Percentiles rank a stretch among this genome's conserved stretches.
These are phyloP conservation scores for Marronus borbonicus DNA, from an alignment of 2,888 invertebrate species.

Conservation along the genomic window DNA sequence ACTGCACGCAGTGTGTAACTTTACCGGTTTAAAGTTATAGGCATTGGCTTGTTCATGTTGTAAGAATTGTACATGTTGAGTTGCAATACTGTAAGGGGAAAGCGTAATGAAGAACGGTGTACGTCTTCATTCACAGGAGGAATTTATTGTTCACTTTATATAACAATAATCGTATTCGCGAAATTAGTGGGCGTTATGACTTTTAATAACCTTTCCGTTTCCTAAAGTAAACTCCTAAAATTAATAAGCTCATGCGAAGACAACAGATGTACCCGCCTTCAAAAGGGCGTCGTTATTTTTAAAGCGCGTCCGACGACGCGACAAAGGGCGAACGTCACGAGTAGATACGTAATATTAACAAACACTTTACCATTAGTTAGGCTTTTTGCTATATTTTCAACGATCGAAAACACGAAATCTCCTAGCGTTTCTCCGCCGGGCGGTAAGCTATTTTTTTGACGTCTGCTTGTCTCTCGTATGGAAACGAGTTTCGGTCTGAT, in stretches of 20 bases:
- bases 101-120: too few relatives aligned
- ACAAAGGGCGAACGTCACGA: conserved; percentile 7
- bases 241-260: not conserved
- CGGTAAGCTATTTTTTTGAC: conserved; percentile 25
- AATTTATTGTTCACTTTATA: too few relatives aligned
- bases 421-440: not conserved
- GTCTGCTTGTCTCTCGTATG: conserved; percentile 25
- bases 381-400: not conserved
- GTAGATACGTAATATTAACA: too few relatives aligned
- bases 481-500: conserved; percentile 38
- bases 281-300: not conserved
- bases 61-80: too few relatives aligned
- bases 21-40: too few relatives aligned
- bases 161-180: too few relatives aligned
- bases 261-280: not conserved
- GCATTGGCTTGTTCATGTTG: too few relatives aligned
- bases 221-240: conserved; percentile 2
- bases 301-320: conserved; percentile 1
- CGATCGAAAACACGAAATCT: not conserved
- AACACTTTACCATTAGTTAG: too few relatives aligned
- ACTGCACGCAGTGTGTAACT: too few relatives aligned
- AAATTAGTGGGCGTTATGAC: not conserved
- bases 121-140: too few relatives aligned
- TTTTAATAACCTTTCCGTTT: not conserved
- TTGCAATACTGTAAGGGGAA: too few relatives aligned